Base-by-base conservation (phyloP, 1,140 invertebrate species). In the Pinna nobilis region DNA sequence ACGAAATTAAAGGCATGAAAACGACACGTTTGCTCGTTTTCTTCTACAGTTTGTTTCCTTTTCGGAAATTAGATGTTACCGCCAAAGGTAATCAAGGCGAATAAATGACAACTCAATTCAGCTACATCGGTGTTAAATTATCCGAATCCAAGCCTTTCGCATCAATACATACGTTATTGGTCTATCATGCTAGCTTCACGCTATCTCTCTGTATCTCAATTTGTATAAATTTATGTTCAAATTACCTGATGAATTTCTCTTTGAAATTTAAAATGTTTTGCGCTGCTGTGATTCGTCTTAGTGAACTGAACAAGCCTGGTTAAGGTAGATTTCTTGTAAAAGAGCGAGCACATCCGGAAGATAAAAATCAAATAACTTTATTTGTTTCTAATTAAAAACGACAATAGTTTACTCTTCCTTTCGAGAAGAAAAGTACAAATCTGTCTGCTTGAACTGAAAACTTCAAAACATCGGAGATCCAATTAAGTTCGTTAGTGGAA, bases 1-100 rank as follows among this genome's bases (percentile, higher is more conserved):
- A 60, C 57, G 28, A 63, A 70, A 71, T n/a, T 71, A 71, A 71
- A 64, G 69, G 59, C 49, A 71, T 71, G 69, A 71, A 63, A 64
- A 71, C 25, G 69, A 71, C 69, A 71, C 47, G 33, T 71, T 71
- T 47, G 44, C 33, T 71, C 33, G 39, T 71, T 64, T 65, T 49
- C 28, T 28, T 50, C 44, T 65, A 25, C 25, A 25, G 20, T 32
- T 71, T 44, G 59, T 60, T 71, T 55, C 69, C 39, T 60, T 32
- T 41, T 32, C 69, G 69, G 69, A 71, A 71, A 71, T 71, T 50
- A 63, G 35, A 63, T 64, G 49, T 37, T 25, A 64, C 41, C 50
- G 70, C 55, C 64, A 13, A n/a, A 50, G 53, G 63, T 60, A n/a
- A 39, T 57, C 3, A 20, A 55, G n/a, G n/a, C 39, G 39, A n/a